Conservation (phyloP, 2,113 vertebrate genomes). For the Oreochromis spilurus region DNA sequence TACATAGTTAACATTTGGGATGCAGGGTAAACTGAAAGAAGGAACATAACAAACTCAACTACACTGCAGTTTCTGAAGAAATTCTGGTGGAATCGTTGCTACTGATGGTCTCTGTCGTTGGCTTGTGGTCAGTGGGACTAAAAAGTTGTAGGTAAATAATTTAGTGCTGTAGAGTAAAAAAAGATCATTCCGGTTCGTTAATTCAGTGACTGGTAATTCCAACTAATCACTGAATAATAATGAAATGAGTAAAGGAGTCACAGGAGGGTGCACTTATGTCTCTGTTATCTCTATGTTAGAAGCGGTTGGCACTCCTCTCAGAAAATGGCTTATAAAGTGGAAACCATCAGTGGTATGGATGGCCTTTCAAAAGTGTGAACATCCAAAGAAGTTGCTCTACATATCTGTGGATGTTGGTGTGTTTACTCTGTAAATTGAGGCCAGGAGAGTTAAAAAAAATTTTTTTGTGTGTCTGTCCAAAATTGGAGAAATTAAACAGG, state of each 20-base stretch:
- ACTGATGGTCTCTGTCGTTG: background rate
- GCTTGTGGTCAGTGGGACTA: background rate
- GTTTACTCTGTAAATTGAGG: background rate
- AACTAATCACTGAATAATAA: background rate
- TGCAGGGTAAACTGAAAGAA: background rate
- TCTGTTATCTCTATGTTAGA: background rate
- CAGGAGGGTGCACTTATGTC: accelerated
- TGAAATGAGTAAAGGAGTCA: background rate
- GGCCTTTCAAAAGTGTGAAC: background rate
- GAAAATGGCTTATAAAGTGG: background rate
- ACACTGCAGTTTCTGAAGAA: accelerated
- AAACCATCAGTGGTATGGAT: background rate
- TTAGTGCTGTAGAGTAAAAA: background rate
- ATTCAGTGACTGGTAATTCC: background rate
- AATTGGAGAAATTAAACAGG: background rate
- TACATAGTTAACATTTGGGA: too few species aligned
- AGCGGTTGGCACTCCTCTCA: background rate
- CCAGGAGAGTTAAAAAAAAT: accelerated
- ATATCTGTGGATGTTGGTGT: background rate
- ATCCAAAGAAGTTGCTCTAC: background rate
- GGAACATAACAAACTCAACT: background rate
- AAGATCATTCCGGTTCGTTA: too few species aligned
- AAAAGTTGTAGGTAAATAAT: background rate
- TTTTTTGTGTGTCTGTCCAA: background rate
- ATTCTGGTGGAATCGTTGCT: background rate